These are phyloP conservation scores for Silurus aristotelis DNA, from an alignment of 2,797 vertebrate species.

Conservation along the genomic window DNA sequence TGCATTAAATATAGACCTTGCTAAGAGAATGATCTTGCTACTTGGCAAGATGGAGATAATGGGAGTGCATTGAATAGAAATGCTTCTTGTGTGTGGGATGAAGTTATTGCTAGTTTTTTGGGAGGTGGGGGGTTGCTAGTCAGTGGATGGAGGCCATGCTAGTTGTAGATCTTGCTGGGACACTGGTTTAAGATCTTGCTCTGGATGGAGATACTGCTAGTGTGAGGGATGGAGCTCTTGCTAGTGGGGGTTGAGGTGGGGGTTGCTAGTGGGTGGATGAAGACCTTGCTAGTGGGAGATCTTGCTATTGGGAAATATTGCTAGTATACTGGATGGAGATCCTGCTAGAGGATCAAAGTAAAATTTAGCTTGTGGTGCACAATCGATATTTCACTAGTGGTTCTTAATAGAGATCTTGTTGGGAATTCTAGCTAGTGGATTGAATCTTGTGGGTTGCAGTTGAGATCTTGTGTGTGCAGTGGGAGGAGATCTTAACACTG, in stretches of 20 bases:
- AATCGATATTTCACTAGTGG: neutral
- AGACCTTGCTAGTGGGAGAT: neutral
- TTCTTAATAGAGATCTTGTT: neutral
- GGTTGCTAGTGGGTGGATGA: too few relatives aligned
- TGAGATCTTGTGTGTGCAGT: neutral
- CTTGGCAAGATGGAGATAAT: too few relatives aligned
- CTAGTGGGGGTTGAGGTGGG: neutral
- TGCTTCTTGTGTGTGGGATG: neutral
- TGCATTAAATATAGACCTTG: neutral
- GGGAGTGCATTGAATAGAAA: too few relatives aligned
- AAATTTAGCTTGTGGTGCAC: neutral
- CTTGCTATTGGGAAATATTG: neutral
- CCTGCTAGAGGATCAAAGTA: neutral
- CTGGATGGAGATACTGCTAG: neutral
- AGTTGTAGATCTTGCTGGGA: neutral
- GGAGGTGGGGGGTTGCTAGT: neutral
- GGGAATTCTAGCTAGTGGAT: neutral
- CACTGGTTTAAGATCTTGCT: neutral
- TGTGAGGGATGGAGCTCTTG: neutral
- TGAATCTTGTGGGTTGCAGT: neutral
- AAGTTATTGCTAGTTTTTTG: neutral
- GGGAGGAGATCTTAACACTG: neutral
- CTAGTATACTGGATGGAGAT: neutral
- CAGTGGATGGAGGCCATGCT: neutral
- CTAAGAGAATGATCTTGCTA: neutral